Evolutionary conservation across 2,888 invertebrate genomes (phyloP).

Genomic region (Dioctria linearis): DNA sequence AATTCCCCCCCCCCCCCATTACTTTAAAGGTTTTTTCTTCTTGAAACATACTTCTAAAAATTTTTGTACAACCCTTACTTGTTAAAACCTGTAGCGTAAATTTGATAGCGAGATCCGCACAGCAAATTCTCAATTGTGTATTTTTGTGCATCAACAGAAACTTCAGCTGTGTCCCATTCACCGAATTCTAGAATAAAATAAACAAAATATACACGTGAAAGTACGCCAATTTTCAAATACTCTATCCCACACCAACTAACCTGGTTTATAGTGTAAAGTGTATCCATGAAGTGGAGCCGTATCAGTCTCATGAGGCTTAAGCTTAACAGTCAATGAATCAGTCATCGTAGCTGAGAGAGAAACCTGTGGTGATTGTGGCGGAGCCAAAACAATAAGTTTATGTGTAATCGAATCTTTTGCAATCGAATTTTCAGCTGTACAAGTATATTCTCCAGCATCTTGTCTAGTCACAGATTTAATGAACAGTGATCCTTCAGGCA

Average conservation of each 20-base stretch:
- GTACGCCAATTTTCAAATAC: not conserved
- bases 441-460: constrained; percentile 95
- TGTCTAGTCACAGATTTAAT: constrained; percentile 90
- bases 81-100: constrained; percentile 94
- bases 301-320: constrained; percentile 82
- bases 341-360: constrained; percentile 82
- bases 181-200: constrained; percentile 79
- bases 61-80: constrained; percentile 74
- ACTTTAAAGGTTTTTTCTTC: not conserved
- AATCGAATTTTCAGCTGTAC: constrained; percentile 92
- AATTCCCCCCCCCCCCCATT: no score
- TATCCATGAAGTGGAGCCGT: constrained; percentile 93
- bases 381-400: constrained; percentile 85
- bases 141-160: constrained; percentile 83
- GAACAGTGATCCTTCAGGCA: constrained; percentile 92
- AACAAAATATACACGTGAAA: not conserved
- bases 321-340: constrained; percentile 80
- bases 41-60: not conserved
- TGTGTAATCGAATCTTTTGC: constrained; percentile 94
- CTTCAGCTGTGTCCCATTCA: constrained; percentile 92
- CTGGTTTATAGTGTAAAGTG: constrained; percentile 91
- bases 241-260: constrained; percentile 58
- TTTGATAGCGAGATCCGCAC: constrained; percentile 94
- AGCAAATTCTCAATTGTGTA: constrained; percentile 89
- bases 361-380: constrained; percentile 84